Evolutionary conservation across 2,888 invertebrate species (phyloP).

Genomic region (Baccha elongata): DNA sequence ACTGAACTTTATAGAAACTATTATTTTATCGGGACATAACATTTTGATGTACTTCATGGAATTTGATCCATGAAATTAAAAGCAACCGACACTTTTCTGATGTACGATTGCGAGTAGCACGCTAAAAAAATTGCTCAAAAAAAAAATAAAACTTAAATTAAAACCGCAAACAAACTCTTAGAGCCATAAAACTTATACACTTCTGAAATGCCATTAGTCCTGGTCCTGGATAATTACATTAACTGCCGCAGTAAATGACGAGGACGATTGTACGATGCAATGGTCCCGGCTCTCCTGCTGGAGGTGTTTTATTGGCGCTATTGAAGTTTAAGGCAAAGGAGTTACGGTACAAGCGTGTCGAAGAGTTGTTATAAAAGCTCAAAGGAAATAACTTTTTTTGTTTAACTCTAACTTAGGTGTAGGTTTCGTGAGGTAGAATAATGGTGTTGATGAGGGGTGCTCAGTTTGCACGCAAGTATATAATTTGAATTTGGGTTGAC

Average conservation of each 20-base stretch:
- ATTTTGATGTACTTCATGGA: constrained; percentile 27
- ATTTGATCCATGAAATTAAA: constrained; percentile 21
- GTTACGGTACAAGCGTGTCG: constrained; percentile 40
- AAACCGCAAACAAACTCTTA: constrained; percentile 36
- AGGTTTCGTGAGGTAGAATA: background rate
- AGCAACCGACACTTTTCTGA: constrained; percentile 27
- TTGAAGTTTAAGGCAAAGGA: constrained; percentile 33
- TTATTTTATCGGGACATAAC: constrained; percentile 30
- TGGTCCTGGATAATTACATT: constrained; percentile 55
- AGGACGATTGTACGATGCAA: constrained; percentile 18
- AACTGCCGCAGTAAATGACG: constrained; percentile 43
- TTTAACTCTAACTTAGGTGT: background rate
- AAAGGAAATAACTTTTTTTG: constrained; percentile 8
- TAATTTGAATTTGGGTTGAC: background rate
- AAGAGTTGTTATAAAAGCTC: constrained; percentile 30
- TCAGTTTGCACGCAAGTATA: background rate
- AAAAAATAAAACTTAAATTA: constrained; percentile 45
- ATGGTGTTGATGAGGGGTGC: background rate
- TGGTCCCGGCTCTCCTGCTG: constrained; percentile 22
- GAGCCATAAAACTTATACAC: constrained; percentile 12
- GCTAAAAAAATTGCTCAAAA: constrained; percentile 21
- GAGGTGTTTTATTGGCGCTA: constrained; percentile 35
- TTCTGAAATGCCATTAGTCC: constrained; percentile 50
- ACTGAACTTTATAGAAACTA: constrained; percentile 12
- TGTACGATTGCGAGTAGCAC: constrained; percentile 56